phyloP scores from a whole-genome alignment of 2,113 vertebrate genomes.

The Lanius ludovicianus region DNA sequence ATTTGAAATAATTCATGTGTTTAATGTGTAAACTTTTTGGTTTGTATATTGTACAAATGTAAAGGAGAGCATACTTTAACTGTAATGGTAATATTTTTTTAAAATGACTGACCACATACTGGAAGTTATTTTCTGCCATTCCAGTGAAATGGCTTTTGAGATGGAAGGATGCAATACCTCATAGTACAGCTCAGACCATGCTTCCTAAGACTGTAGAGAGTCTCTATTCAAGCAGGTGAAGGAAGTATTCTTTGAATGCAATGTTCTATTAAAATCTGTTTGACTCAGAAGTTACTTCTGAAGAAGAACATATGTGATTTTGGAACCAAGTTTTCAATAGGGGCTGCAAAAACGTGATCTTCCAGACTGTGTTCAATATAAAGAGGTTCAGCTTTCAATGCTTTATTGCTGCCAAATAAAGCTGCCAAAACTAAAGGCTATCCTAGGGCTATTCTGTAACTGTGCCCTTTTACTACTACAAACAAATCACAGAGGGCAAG shows the following conservation, averaged over 20 bases:
- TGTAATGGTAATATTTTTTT: not conserved
- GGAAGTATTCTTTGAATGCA: not conserved
- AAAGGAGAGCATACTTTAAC: not conserved
- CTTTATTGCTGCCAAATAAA: not conserved
- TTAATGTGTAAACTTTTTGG: not conserved
- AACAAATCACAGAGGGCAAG: not conserved
- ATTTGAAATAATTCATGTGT: not conserved
- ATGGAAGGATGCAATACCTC: not conserved
- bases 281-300: not conserved
- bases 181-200: not conserved
- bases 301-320: not conserved
- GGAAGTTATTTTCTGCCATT: not conserved
- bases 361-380: not conserved
- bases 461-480: not conserved
- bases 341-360: not conserved
- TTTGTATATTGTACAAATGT: not conserved
- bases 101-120: not conserved
- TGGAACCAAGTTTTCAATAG: not conserved
- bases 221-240: not conserved
- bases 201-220: not conserved
- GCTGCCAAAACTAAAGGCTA: constrained; percentile 11
- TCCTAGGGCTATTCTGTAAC: not conserved
- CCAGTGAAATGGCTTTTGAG: not conserved
- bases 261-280: not conserved
- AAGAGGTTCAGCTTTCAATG: not conserved